A percentile compares a stretch with the other conserved stretches of the same genome.
Evolutionary conservation across 35 echinoderm and acorn worm genomes (phyloP).

Genomic region (Patiria miniata): DNA sequence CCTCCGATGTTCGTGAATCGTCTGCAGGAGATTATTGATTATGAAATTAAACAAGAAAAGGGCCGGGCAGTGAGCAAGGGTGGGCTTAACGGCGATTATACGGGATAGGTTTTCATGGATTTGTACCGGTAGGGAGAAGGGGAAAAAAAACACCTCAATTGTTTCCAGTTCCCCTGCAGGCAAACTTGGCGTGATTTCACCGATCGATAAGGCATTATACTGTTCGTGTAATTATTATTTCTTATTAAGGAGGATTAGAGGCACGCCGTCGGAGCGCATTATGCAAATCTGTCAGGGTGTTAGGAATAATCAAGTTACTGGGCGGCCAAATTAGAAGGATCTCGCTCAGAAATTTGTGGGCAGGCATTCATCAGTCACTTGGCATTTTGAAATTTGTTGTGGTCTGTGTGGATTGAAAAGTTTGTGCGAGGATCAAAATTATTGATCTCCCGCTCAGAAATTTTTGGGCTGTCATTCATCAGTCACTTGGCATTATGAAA

Average conservation of each 20-base stretch:
- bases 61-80: not conserved
- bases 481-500: too few species aligned
- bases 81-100: not conserved
- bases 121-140: not conserved
- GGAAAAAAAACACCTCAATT: not conserved
- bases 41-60: slow-evolving; percentile 14
- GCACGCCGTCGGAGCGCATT: not conserved
- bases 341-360: too few species aligned
- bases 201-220: not conserved
- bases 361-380: too few species aligned
- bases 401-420: too few species aligned
- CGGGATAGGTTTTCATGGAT: not conserved
- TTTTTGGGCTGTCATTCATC: too few species aligned
- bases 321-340: not conserved
- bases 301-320: not conserved
- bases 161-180: not conserved
- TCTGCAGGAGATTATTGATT: slow-evolving; percentile 4
- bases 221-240: slow-evolving; percentile 10
- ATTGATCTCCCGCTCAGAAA: too few species aligned
- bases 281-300: not conserved
- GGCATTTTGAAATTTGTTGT: too few species aligned
- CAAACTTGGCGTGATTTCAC: not conserved
- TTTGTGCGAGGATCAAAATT: too few species aligned
- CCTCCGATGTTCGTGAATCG: slow-evolving; percentile 15
- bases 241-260: not conserved